These are phyloP conservation scores for Tiliqua scincoides DNA, from an alignment of 2,113 vertebrate genomes.

Conservation along the genomic window DNA sequence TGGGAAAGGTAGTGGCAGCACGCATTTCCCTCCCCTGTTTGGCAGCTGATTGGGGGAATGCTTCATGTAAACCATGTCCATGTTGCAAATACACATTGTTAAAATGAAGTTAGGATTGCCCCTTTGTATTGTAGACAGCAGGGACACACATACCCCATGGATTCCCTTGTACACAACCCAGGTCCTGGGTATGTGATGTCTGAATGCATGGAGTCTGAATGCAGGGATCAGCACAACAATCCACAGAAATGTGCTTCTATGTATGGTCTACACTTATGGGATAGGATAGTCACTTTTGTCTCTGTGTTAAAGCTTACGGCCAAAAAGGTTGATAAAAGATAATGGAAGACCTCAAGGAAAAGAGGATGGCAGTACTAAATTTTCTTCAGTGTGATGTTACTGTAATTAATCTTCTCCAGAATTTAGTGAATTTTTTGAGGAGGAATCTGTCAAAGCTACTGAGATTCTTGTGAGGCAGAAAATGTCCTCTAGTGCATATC, in stretches of 20 bases:
- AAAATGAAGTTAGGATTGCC: too few species aligned
- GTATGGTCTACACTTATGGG: not conserved
- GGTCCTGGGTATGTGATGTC: not conserved
- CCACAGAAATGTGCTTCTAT: not conserved
- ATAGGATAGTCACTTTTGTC: not conserved
- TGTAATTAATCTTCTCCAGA: slow-evolving; percentile 62
- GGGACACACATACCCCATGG: not conserved
- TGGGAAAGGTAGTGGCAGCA: not conserved
- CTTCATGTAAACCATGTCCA: not conserved
- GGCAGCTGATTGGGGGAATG: not conserved
- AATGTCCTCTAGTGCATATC: slow-evolving; percentile 17
- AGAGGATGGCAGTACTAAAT: slow-evolving; percentile 20
- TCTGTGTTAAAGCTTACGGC: not conserved
- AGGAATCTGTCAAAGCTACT: slow-evolving; percentile 57
- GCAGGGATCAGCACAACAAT: not conserved
- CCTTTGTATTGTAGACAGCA: not conserved
- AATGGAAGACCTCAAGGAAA: slow-evolving; percentile 1
- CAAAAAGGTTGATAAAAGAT: not conserved
- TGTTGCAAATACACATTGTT: not conserved
- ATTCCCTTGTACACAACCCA: not conserved
- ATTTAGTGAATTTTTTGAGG: slow-evolving; percentile 61
- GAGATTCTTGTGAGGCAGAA: slow-evolving; percentile 59
- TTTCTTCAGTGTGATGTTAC: slow-evolving; percentile 54
- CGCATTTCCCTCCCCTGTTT: not conserved
- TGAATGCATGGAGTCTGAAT: not conserved